phyloP scores from a whole-genome alignment of 30 jellyfish, hydroid and myxozoan species.

The Hydractinia symbiolongicarpus region DNA sequence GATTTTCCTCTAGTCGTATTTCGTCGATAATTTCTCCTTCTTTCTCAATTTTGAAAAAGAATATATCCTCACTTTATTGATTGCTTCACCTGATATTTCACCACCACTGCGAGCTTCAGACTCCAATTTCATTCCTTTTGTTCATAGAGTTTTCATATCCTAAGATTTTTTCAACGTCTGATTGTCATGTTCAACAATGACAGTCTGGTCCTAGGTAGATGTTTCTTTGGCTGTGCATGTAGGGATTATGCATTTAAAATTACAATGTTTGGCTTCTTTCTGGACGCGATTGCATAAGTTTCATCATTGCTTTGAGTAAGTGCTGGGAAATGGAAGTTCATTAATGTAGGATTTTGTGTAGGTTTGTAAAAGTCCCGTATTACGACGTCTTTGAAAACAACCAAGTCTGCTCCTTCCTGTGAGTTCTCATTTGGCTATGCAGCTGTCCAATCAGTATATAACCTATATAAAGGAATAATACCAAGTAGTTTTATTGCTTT shows the following conservation, averaged over 20 bases:
- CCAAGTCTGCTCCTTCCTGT: too few relatives aligned
- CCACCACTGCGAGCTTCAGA: neutral
- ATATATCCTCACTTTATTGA: too few relatives aligned
- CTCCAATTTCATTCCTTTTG: neutral
- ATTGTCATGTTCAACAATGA: neutral
- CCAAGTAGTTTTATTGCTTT: too few relatives aligned
- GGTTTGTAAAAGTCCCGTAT: too few relatives aligned
- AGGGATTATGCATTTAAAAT: neutral
- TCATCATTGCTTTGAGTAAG: too few relatives aligned
- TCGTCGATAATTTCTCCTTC: neutral
- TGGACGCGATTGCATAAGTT: neutral
- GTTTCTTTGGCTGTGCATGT: neutral
- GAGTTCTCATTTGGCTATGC: too few relatives aligned
- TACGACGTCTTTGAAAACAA: too few relatives aligned
- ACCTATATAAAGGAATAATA: too few relatives aligned
- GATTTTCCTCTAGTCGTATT: neutral
- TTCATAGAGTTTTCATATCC: neutral
- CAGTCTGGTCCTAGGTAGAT: neutral
- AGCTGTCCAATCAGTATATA: too few relatives aligned
- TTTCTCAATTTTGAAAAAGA: too few relatives aligned
- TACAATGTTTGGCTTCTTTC: constrained; percentile 1
- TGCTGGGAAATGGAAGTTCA: too few relatives aligned
- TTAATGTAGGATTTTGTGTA: too few relatives aligned
- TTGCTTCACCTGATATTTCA: neutral
- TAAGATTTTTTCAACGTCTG: neutral